A percentile compares a stretch with the other conserved stretches of the same genome.
These are phyloP conservation scores for Epizoanthus stellaris DNA, from an alignment of 92 coral and sea anemone genomes.

Conservation along the genomic window DNA sequence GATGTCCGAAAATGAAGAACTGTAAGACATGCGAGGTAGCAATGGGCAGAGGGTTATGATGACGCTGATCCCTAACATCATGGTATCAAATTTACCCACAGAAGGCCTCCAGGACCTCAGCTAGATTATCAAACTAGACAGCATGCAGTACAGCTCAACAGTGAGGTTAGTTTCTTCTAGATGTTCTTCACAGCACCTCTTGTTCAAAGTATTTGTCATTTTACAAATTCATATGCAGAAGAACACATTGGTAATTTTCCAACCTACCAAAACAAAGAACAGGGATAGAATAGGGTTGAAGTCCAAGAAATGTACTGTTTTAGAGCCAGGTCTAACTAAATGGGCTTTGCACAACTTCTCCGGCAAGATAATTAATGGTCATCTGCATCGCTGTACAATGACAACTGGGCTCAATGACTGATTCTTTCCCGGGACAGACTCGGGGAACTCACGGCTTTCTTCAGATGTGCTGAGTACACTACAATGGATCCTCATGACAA, in stretches of 20 bases:
- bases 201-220: conserved; percentile 35
- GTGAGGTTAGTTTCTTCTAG: conserved; percentile 37
- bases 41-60: conserved; percentile 44
- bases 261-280: conserved; percentile 38
- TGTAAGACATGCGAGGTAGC: conserved; percentile 38
- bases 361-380: conserved; percentile 20
- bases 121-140: conserved; percentile 40
- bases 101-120: conserved; percentile 49
- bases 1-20: conserved; percentile 43
- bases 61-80: conserved; percentile 24
- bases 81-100: too few species aligned
- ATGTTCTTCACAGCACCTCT: conserved; percentile 22
- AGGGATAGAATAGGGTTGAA: conserved; percentile 24
- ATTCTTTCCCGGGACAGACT: conserved; percentile 9
- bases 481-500: conserved; percentile 17
- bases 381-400: conserved; percentile 10
- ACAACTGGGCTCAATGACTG: conserved; percentile 6
- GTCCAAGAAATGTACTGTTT: conserved; percentile 35
- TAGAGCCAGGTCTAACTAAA: conserved; percentile 28
- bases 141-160: conserved; percentile 33
- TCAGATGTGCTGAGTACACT: conserved; percentile 33
- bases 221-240: conserved; percentile 46
- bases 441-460: conserved; percentile 32
- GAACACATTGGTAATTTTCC: conserved; percentile 28
- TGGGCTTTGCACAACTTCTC: conserved; percentile 29